phyloP scores from a whole-genome alignment of 2,888 invertebrate genomes.

The Molorchus minor region DNA sequence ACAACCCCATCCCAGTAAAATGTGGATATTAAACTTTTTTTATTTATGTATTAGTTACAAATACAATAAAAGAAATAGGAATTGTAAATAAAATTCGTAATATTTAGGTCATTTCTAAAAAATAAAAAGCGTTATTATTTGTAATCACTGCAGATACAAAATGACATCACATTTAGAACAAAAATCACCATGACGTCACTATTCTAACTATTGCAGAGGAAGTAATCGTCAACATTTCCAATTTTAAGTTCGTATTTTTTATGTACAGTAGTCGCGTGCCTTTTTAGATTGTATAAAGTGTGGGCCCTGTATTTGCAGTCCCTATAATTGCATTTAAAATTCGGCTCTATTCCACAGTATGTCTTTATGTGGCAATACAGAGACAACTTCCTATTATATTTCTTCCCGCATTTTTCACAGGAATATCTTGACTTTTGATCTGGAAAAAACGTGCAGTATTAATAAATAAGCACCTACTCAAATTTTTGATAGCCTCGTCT shows the following conservation, averaged over 20 bases:
- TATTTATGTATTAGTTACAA: too few relatives aligned
- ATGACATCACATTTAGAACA: too few relatives aligned
- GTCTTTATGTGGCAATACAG: constrained; percentile 36
- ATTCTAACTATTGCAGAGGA: too few relatives aligned
- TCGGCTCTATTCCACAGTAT: constrained; percentile 44
- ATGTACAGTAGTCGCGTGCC: constrained; percentile 21
- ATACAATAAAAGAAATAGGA: too few relatives aligned
- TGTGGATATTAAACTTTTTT: too few relatives aligned
- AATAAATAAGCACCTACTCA: too few relatives aligned
- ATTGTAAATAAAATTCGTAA: not conserved
- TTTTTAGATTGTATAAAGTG: constrained; percentile 34
- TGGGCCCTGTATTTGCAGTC: constrained; percentile 37
- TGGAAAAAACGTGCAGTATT: too few relatives aligned
- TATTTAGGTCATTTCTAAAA: not conserved
- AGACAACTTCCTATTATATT: constrained; percentile 42
- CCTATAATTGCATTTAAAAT: constrained; percentile 7
- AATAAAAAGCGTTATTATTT: not conserved
- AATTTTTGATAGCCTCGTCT: too few relatives aligned
- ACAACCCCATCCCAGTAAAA: too few relatives aligned
- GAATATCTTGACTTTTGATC: constrained; percentile 1
- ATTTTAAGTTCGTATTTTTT: not conserved
- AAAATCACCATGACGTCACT: too few relatives aligned
- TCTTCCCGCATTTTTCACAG: constrained; percentile 38
- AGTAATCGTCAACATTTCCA: too few relatives aligned
- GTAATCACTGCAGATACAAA: not conserved